Evolutionary conservation across 2,888 invertebrate genomes (phyloP).

Genomic region (Tromatobia lineatoria): DNA sequence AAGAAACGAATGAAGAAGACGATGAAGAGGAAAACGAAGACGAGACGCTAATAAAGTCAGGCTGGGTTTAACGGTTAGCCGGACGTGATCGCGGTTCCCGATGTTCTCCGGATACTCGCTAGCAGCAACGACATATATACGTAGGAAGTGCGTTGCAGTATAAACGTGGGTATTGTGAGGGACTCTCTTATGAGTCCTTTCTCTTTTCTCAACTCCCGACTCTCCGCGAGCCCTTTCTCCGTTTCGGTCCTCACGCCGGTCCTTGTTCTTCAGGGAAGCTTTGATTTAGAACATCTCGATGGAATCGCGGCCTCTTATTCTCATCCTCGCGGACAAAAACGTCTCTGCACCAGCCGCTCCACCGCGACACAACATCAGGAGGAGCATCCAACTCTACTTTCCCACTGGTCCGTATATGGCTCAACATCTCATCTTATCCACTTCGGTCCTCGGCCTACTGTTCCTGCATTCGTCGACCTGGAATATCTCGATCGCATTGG

Average conservation of each 20-base stretch:
- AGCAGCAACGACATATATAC: conserved; percentile 25
- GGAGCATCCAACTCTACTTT: conserved; percentile 70
- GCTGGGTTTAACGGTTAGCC: conserved; percentile 75
- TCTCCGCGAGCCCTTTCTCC: conserved; percentile 33
- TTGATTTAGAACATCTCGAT: conserved; percentile 75
- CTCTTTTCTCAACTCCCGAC: conserved; percentile 42
- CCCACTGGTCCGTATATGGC: conserved; percentile 75
- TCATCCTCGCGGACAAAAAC: conserved; percentile 72
- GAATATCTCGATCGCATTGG: conserved; percentile 16
- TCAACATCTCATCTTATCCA: conserved; percentile 46
- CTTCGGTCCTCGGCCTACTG: conserved; percentile 1
- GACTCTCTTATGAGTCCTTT: conserved; percentile 42
- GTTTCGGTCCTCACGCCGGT: conserved; percentile 57
- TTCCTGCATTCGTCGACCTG: conserved; percentile 12
- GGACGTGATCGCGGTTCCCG: conserved; percentile 76
- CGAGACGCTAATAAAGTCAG: conserved; percentile 73
- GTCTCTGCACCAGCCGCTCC: conserved; percentile 66
- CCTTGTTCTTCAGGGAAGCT: conserved; percentile 59
- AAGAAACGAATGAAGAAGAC: conserved; percentile 66
- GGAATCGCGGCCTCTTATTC: conserved; percentile 70
- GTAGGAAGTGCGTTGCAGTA: conserved; percentile 20
- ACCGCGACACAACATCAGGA: conserved; percentile 57
- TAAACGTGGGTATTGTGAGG: conserved; percentile 27
- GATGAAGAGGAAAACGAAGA: conserved; percentile 72
- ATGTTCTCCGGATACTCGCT: conserved; percentile 68